Percentiles rank a stretch among this genome's conserved stretches.
These are phyloP conservation scores for Elymnias hypermnestra DNA, from an alignment of 1,140 invertebrate genomes.

Conservation along the genomic window DNA sequence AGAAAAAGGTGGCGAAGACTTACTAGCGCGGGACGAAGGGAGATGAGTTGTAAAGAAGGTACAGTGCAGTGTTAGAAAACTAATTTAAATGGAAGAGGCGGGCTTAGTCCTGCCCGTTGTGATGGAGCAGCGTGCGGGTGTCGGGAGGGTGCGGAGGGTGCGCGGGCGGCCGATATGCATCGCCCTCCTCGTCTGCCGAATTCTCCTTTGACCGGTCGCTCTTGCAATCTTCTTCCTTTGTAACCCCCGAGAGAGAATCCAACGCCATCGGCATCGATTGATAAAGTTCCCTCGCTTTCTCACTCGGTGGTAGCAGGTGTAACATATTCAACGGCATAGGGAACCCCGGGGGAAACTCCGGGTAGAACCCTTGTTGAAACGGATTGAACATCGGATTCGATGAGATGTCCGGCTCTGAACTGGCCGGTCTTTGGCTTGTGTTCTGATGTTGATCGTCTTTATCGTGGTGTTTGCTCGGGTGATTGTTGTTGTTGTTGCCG, in stretches of 20 bases:
- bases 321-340: slow-evolving; percentile 90
- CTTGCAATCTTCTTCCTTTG: slow-evolving; percentile 80
- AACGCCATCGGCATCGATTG: slow-evolving; percentile 72
- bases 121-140: slow-evolving; percentile 77
- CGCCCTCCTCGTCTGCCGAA: slow-evolving; percentile 78
- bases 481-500: slow-evolving; percentile 82
- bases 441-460: slow-evolving; percentile 65
- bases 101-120: slow-evolving; percentile 80
- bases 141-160: slow-evolving; percentile 76
- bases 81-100: slow-evolving; percentile 17
- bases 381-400: slow-evolving; percentile 82
- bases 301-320: slow-evolving; percentile 85
- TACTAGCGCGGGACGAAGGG: neutral
- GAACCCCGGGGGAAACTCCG: slow-evolving; percentile 86
- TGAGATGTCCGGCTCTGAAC: slow-evolving; percentile 78
- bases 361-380: slow-evolving; percentile 86
- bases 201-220: slow-evolving; percentile 80
- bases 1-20: neutral
- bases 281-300: slow-evolving; percentile 80
- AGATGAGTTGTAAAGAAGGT: slow-evolving; percentile 13
- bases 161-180: slow-evolving; percentile 75
- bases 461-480: slow-evolving; percentile 70
- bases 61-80: slow-evolving; percentile 17
- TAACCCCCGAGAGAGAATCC: slow-evolving; percentile 67
- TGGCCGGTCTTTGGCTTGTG: slow-evolving; percentile 77